Conservation (phyloP, 1,140 invertebrate species). For the Dermatophagoides farinae region DNA sequence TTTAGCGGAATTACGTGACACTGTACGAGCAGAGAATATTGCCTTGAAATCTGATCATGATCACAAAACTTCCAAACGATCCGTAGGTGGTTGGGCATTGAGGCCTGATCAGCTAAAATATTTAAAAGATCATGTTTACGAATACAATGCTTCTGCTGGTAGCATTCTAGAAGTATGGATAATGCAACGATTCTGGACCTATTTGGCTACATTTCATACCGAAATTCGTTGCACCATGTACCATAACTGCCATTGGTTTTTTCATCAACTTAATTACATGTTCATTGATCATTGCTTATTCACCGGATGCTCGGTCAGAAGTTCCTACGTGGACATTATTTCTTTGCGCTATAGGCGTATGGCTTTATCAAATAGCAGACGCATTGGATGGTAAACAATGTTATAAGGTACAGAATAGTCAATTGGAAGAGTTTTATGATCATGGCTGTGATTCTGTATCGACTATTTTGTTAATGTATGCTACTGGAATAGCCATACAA, state of each 20-base stretch:
- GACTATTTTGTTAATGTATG: constrained; percentile 67
- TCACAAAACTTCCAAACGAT: constrained; percentile 3
- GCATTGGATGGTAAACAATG: constrained; percentile 39
- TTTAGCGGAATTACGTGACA: not conserved
- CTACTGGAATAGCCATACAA: constrained; percentile 70
- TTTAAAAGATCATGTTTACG: constrained; percentile 16
- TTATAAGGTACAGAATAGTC: constrained; percentile 42
- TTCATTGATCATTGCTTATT: constrained; percentile 16
- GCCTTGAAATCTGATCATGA: not conserved
- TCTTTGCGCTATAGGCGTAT: constrained; percentile 31
- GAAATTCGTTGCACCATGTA: constrained; percentile 16
- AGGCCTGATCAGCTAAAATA: constrained; percentile 16
- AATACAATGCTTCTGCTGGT: constrained; percentile 19
- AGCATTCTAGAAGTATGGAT: constrained; percentile 18
- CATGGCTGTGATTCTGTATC: constrained; percentile 76
- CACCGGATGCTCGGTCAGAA: constrained; percentile 26
- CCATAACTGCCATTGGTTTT: constrained; percentile 18
- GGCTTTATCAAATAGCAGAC: constrained; percentile 37
- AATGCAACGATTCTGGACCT: constrained; percentile 20
- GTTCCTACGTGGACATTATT: constrained; percentile 31
- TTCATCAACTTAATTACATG: constrained; percentile 18
- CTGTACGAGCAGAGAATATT: not conserved
- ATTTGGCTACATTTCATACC: constrained; percentile 17
- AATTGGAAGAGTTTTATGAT: constrained; percentile 91
- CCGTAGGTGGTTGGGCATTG: constrained; percentile 16